Base-by-base conservation (phyloP, 2,113 vertebrate genomes). In the Atlantisia rogersi region DNA sequence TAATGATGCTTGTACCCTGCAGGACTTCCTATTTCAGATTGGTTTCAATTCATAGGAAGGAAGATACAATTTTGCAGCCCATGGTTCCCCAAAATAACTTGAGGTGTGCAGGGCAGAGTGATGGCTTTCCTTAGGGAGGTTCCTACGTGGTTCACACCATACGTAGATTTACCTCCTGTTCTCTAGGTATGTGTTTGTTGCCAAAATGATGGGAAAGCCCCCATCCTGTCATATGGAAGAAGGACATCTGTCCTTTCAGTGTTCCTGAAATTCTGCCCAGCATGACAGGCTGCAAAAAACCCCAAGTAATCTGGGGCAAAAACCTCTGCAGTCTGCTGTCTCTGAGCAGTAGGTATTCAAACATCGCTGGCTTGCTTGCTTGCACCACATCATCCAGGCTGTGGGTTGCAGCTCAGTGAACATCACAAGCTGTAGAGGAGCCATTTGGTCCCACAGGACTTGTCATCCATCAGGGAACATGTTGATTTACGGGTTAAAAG, bases 391-490 rank as follows among this genome's bases (percentile, higher is more conserved):
- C 73, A 13, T 7, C 12, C 62, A 28, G 55, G 59, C 77, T 19
- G 1, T 18, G 39, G 19, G 9, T 14, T 70, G 50, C 55, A 60
- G 44, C 48, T 79, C 55, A 6, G 3, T 12, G 19, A 39, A 12
- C 6, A 2, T 46, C 78, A 42, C 42, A 26, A 14, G 15, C 55
- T 26, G 19, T 31, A 11, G 28, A 1, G 35, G 60, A 55, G 24
- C 70, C 35, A 3, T 37, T 59, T 64, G 40, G 14, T 56, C 56
- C 52, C 16, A 2, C 58, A 10, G 31, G 10, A n/a, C 24, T 69
- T 50, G 0, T 2, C 6, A 10, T 19, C 35, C 11, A 1, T 53
- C 40, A 28, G 29, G 63, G 50, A 25, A 3, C 2, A 2, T 26
- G 1, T 60, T 48, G 31, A 44, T 39, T 60, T 29, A 3, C 8